These are phyloP conservation scores for Trogon melanurus DNA, from an alignment of 2,113 vertebrate genomes.

Conservation along the genomic window DNA sequence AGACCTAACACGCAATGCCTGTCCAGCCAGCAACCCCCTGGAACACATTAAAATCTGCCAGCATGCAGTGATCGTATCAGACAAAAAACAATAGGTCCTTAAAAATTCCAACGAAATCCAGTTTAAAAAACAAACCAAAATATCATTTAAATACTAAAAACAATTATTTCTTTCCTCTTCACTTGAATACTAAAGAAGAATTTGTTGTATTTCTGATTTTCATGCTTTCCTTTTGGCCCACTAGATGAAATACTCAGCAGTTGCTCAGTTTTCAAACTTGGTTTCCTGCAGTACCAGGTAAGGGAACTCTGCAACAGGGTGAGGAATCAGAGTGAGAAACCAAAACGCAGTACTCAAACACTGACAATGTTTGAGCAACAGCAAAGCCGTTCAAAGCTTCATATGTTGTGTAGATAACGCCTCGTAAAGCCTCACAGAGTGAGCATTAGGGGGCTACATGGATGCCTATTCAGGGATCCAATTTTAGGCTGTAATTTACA, in stretches of 20 bases:
- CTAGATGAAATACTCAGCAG: neutral
- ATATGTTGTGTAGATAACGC: rapidly evolving
- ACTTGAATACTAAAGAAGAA: neutral
- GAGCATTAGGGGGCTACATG: neutral
- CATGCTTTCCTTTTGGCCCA: neutral
- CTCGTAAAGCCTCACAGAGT: neutral
- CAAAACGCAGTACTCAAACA: neutral
- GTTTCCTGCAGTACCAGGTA: neutral
- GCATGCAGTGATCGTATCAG: neutral
- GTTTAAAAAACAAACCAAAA: slow-evolving; percentile 12
- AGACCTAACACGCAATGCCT: slow-evolving; percentile 34
- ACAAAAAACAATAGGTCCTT: slow-evolving; percentile 16
- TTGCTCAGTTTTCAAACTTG: neutral
- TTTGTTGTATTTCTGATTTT: neutral
- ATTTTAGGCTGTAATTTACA: neutral
- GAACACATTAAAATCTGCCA: slow-evolving; percentile 23
- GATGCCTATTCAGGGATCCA: neutral
- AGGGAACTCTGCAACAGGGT: neutral
- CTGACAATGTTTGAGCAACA: neutral
- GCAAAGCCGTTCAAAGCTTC: neutral
- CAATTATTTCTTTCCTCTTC: neutral
- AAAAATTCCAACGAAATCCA: neutral
- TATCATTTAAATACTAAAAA: neutral
- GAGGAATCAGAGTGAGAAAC: neutral
- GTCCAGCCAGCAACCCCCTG: neutral